Percentiles rank a stretch among this genome's conserved stretches.
Conservation (phyloP, 2,797 vertebrate species). For the Poeciliopsis turneri region DNA sequence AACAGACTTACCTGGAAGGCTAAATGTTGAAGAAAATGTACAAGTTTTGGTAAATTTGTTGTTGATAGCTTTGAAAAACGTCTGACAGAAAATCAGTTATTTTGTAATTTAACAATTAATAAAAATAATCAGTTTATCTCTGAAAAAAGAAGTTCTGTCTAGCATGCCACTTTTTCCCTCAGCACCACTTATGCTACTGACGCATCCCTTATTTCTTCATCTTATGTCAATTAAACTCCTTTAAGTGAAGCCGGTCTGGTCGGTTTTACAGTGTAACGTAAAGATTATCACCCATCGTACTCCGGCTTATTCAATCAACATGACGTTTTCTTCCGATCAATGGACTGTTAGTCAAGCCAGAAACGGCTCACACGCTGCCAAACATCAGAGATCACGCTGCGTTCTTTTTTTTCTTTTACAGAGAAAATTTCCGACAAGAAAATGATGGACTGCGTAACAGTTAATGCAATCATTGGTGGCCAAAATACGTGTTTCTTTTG, state of each 20-base stretch:
- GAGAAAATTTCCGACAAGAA: background rate
- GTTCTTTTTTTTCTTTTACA: background rate
- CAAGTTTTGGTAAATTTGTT: background rate
- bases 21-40: background rate
- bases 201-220: background rate
- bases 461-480: background rate
- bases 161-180: background rate
- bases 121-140: background rate
- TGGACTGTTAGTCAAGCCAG: background rate
- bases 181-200: background rate
- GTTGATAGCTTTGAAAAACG: conserved; percentile 14
- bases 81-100: background rate
- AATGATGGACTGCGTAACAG: background rate
- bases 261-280: no score
- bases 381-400: background rate
- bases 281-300: background rate
- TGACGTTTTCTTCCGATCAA: background rate
- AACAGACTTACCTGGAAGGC: background rate
- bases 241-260: background rate
- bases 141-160: background rate
- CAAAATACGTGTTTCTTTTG: background rate
- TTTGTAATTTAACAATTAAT: background rate
- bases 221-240: background rate
- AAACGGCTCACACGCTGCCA: background rate
- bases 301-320: background rate